Base-by-base conservation (phyloP, 2,888 invertebrate genomes). In the Dynastes hyllus region DNA sequence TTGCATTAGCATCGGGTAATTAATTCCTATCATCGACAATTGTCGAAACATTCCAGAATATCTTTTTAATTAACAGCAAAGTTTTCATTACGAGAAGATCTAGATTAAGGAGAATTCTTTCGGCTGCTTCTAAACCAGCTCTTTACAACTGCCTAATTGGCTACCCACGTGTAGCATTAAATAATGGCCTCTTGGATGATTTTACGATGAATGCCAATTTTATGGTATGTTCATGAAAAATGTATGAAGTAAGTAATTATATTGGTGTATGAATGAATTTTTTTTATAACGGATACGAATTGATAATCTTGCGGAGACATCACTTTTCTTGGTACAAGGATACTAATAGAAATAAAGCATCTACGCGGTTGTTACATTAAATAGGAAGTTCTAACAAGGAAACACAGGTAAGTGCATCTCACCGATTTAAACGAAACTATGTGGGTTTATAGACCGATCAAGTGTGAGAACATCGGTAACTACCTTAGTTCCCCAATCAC, bases 21-120 rank as follows among this genome's bases (percentile, higher is more conserved):
- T 66, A 40, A 66, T 40, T 5, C 66, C 69, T 69, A 69, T 27
- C 69, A 40, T 40, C n/a, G 29, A 29, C 69, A 69, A 69, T 69
- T 51, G 69, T 51, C 29, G 69, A 69, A 69, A 69, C 51, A 69
- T 69, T 69, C 32, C 29, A 32, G 3, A 4, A 63, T 63, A 63
- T 2, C 32, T 63, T 32, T 63, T 63, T 63, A 63, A 63, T 63
- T 63, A 29, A 55, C 55, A 55, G 22, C 55, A 29, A 9, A 63
- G 32, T 32, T 63, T 13, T 63, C 13, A 63, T 63, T 55, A n/a
- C 55, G n/a, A 6, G 8, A 16, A 16, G 45, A 58, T 63, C n/a
- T 32, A 29, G 63, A 63, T 63, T 63, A 63, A 32, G 29, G 32
- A 11, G 63, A 32, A 63, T 63, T 37, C 63, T 29, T 29, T 27